A percentile compares a stretch with the other conserved stretches of the same genome.
These are phyloP conservation scores for Tinamus guttatus DNA, from an alignment of 2,113 vertebrate species.

Conservation along the genomic window DNA sequence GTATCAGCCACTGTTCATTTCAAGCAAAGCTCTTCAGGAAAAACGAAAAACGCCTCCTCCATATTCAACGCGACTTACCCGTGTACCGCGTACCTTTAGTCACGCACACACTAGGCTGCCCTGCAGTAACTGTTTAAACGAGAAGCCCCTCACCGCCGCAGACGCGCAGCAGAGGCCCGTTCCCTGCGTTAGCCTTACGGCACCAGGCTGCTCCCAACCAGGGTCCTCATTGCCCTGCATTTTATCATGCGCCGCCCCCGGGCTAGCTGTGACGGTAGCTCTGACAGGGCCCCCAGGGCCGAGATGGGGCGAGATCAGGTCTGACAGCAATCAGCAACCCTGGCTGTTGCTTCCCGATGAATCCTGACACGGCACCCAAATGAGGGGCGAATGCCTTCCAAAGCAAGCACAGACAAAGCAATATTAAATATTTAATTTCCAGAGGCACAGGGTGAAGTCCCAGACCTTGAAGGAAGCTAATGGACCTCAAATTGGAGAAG, in stretches of 20 bases:
- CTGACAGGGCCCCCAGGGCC: slow-evolving; percentile 48
- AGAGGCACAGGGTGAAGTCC: slow-evolving; percentile 54
- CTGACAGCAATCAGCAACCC: slow-evolving; percentile 65
- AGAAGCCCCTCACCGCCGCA: neutral
- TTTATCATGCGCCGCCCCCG: slow-evolving; percentile 76
- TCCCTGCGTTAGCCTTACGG: slow-evolving; percentile 77
- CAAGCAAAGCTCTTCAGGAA: neutral
- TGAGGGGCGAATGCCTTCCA: slow-evolving; percentile 60
- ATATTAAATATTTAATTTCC: slow-evolving; percentile 80
- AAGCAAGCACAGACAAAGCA: slow-evolving; percentile 68
- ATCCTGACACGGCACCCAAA: slow-evolving; percentile 65
- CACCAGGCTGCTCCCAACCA: slow-evolving; percentile 77
- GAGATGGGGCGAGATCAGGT: neutral
- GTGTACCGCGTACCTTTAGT: neutral
- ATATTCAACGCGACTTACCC: neutral
- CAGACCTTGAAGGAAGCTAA: slow-evolving; percentile 53
- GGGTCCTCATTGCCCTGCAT: slow-evolving; percentile 80
- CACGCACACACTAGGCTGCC: neutral
- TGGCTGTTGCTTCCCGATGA: slow-evolving; percentile 57
- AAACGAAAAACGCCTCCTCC: neutral
- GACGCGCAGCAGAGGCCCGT: slow-evolving; percentile 33
- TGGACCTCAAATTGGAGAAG: slow-evolving; percentile 13
- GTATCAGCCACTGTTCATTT: neutral
- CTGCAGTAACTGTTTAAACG: neutral
- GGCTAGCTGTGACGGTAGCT: slow-evolving; percentile 77